Conservation (phyloP, 2,888 invertebrate genomes). For the Sisyra nigra region DNA sequence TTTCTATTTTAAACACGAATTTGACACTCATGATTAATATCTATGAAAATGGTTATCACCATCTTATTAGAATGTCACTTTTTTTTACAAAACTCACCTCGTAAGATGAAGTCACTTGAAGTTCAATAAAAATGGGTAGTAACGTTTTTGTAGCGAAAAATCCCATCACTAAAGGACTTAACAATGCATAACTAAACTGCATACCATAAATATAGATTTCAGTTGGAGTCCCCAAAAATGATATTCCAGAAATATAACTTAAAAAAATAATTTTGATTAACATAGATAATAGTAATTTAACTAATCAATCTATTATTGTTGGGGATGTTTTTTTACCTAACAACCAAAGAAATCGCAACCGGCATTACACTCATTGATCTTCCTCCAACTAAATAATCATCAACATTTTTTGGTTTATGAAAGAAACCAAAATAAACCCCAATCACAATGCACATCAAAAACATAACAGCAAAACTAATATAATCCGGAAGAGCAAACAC, state of each 20-base stretch:
- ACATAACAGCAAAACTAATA: slow-evolving; percentile 58
- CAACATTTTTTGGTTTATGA: slow-evolving; percentile 41
- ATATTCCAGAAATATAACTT: slow-evolving; percentile 66
- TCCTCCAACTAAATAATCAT: slow-evolving; percentile 67
- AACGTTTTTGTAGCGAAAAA: slow-evolving; percentile 48
- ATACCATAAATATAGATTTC: slow-evolving; percentile 71
- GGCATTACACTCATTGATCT: slow-evolving; percentile 70
- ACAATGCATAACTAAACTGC: slow-evolving; percentile 49
- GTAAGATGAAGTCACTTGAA: slow-evolving; percentile 62
- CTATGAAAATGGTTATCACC: too few species aligned
- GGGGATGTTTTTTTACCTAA: slow-evolving; percentile 36
- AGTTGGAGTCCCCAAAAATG: slow-evolving; percentile 59
- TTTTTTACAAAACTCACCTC: slow-evolving; percentile 47
- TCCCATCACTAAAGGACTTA: slow-evolving; percentile 47
- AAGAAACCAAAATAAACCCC: slow-evolving; percentile 72
- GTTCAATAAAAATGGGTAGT: slow-evolving; percentile 57
- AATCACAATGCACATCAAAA: slow-evolving; percentile 59
- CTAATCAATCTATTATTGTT: neutral
- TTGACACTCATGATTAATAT: too few species aligned
- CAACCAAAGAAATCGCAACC: slow-evolving; percentile 69
- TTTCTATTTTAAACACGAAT: too few species aligned
- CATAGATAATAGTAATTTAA: neutral
- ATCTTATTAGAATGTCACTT: too few species aligned
- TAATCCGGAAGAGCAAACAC: slow-evolving; percentile 58
- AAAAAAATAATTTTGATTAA: slow-evolving; percentile 11